Conservation (phyloP, 2,888 invertebrate species). For the Linnaemya vulpina region DNA sequence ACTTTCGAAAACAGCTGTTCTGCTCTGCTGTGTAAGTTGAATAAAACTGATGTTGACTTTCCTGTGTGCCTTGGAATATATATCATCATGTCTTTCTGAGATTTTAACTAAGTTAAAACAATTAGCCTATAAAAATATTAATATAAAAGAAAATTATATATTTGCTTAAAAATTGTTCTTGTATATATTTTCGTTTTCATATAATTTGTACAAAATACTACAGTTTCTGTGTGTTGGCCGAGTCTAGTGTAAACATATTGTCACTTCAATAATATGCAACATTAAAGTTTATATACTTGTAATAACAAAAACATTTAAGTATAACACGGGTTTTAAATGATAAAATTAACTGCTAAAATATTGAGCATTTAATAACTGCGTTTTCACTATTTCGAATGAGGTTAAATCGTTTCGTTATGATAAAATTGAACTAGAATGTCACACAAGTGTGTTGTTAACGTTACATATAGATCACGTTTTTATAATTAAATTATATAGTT, state of each 20-base stretch:
- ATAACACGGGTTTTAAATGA: conserved; percentile 10
- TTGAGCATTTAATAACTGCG: neutral
- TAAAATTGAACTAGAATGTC: conserved; percentile 68
- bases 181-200: conserved; percentile 31
- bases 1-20: too few species aligned
- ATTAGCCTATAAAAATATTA: too few species aligned
- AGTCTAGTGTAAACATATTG: neutral
- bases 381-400: conserved; percentile 50
- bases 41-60: too few species aligned
- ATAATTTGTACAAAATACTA: conserved; percentile 44
- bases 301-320: neutral
- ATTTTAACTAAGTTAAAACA: too few species aligned
- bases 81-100: too few species aligned
- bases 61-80: too few species aligned
- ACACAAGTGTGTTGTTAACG: conserved; percentile 35
- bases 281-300: conserved; percentile 7
- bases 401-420: conserved; percentile 53
- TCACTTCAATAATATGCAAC: conserved; percentile 27
- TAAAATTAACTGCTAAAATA: neutral
- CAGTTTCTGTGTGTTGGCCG: neutral
- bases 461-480: conserved; percentile 49
- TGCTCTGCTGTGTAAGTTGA: too few species aligned
- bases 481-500: neutral
- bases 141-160: neutral
- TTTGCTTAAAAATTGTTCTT: conserved; percentile 1